These are phyloP conservation scores for Danaus plexippus DNA, from an alignment of 1,140 invertebrate genomes.

Conservation along the genomic window DNA sequence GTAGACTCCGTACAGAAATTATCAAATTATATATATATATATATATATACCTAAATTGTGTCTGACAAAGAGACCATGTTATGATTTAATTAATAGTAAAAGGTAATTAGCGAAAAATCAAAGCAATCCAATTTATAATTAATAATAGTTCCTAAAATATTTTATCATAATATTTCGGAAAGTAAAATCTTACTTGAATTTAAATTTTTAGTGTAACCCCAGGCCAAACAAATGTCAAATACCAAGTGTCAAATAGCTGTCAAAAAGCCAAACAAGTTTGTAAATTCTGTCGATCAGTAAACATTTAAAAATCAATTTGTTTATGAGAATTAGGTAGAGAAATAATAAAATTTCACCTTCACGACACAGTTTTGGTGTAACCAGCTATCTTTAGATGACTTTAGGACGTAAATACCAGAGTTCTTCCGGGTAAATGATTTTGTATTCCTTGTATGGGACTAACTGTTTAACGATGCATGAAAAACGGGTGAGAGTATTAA, in stretches of 20 bases:
- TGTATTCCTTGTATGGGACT: conserved; percentile 34
- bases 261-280: conserved; percentile 16
- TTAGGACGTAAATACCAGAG: conserved; percentile 66
- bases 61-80: no score
- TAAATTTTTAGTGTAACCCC: no score
- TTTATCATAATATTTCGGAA: no score
- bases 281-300: conserved; percentile 19
- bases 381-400: conserved; percentile 54
- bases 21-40: no score
- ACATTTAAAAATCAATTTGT: conserved; percentile 20
- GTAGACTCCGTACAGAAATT: no score
- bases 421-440: conserved; percentile 65
- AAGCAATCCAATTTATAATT: no score
- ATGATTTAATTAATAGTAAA: no score
- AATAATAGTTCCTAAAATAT: no score
- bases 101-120: no score
- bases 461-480: conserved; percentile 56
- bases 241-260: conserved; percentile 24
- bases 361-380: conserved; percentile 3
- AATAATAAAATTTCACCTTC: conserved; percentile 15
- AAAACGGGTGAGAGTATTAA: conserved; percentile 37
- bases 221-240: no score
- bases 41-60: no score
- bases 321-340: conserved; percentile 12
- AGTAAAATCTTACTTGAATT: no score